Evolutionary conservation across 2,113 vertebrate genomes (phyloP).

Genomic region (Phrynosoma blainvillii): DNA sequence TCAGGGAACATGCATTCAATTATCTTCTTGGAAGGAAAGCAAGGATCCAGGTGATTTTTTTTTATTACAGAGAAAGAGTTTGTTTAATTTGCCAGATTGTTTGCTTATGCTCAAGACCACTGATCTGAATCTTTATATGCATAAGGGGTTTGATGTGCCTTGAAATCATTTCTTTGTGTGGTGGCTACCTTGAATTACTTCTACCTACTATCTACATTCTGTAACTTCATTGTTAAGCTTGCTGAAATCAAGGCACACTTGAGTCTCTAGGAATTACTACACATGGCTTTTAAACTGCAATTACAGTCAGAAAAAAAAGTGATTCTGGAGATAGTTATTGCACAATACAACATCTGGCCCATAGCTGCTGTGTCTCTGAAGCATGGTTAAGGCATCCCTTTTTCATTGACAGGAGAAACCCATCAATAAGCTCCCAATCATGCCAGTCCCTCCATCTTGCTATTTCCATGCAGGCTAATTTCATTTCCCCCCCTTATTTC

Average conservation of each 20-base stretch:
- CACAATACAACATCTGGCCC: too few species aligned
- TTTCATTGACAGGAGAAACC: too few species aligned
- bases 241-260: background rate
- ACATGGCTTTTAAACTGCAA: too few species aligned
- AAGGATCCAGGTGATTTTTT: background rate
- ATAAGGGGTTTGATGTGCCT: background rate
- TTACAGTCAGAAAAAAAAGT: too few species aligned
- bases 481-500: too few species aligned
- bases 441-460: too few species aligned
- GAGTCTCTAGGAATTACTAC: background rate
- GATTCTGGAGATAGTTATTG: too few species aligned
- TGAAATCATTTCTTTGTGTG: background rate
- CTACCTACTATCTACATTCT: background rate
- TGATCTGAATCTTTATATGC: background rate
- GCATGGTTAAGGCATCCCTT: too few species aligned
- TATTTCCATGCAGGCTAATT: too few species aligned
- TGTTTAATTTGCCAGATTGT: background rate
- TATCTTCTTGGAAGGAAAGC: background rate
- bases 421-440: too few species aligned
- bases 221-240: background rate
- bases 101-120: background rate
- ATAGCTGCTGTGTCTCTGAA: too few species aligned
- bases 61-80: background rate
- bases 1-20: too few species aligned
- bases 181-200: background rate